A percentile compares a stretch with the other conserved stretches of the same genome.
Evolutionary conservation across 2,888 invertebrate species (phyloP).

Genomic region (Metalampra italica): DNA sequence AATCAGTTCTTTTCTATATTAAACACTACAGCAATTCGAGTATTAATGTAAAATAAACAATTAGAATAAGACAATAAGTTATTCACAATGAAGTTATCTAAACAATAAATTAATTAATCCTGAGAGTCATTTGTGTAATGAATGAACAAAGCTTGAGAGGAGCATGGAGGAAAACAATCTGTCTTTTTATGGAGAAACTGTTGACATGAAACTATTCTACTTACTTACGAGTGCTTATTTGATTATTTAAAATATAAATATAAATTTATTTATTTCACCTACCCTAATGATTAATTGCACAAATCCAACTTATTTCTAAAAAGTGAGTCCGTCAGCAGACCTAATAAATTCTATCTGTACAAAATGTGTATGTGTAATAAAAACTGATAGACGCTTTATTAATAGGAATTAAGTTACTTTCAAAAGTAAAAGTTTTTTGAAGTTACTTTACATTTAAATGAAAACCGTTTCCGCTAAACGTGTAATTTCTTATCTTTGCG

Average conservation of each 20-base stretch:
- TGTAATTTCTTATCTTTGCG: background rate
- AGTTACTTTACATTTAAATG: background rate
- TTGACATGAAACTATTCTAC: too few relatives aligned
- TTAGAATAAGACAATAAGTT: conserved; percentile 8
- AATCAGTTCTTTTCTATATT: too few relatives aligned
- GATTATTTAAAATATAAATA: too few relatives aligned
- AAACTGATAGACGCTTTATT: background rate
- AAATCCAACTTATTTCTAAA: too few relatives aligned
- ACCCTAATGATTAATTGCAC: too few relatives aligned
- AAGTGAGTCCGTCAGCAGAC: too few relatives aligned
- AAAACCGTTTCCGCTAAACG: background rate
- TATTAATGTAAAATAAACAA: too few relatives aligned
- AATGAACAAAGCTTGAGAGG: conserved; percentile 47
- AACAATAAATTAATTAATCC: conserved; percentile 52
- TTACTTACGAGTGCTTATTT: too few relatives aligned
- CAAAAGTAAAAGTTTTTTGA: background rate
- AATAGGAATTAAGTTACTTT: background rate
- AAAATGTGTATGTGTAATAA: background rate
- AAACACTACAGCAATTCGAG: too few relatives aligned
- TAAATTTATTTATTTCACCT: too few relatives aligned
- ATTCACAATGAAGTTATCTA: conserved; percentile 20
- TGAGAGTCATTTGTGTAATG: conserved; percentile 50
- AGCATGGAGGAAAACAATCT: background rate
- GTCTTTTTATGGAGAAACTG: too few relatives aligned
- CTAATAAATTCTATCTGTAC: background rate